phyloP scores from a whole-genome alignment of 2,113 vertebrate genomes.

The Caracal caracal region DNA sequence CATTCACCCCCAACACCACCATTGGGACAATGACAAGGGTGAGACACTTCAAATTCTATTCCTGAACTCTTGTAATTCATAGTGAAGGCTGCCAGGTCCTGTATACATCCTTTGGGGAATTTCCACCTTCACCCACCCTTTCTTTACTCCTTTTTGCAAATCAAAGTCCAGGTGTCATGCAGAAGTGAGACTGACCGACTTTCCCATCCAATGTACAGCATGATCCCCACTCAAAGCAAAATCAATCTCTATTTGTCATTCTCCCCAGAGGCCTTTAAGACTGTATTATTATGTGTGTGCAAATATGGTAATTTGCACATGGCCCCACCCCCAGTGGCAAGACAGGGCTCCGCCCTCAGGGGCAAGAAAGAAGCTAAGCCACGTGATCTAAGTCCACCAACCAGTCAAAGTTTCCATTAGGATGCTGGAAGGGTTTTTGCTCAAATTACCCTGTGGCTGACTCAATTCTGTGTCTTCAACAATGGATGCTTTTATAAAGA shows the following conservation, averaged over 20 bases:
- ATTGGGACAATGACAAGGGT: neutral
- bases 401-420: constrained; percentile 9
- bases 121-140: fast-evolving
- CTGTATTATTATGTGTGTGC: neutral
- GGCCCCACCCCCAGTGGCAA: neutral
- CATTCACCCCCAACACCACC: neutral
- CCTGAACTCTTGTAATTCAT: neutral
- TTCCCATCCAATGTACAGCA: neutral
- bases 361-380: constrained; percentile 28
- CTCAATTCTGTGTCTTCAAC: constrained; percentile 26
- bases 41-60: neutral
- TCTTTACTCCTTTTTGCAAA: neutral
- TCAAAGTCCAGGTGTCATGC: neutral
- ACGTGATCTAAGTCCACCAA: neutral
- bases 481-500: constrained; percentile 66
- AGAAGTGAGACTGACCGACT: neutral
- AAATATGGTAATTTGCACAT: neutral
- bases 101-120: fast-evolving
- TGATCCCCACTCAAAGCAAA: neutral
- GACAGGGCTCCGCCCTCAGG: neutral
- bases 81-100: neutral
- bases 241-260: constrained; percentile 48
- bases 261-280: neutral
- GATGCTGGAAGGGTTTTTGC: constrained; percentile 50
- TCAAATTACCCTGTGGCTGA: constrained; percentile 64